Percentiles rank a stretch among this genome's conserved stretches.
Conservation (phyloP, 2,888 invertebrate species). For the Sepiola atlantica region DNA sequence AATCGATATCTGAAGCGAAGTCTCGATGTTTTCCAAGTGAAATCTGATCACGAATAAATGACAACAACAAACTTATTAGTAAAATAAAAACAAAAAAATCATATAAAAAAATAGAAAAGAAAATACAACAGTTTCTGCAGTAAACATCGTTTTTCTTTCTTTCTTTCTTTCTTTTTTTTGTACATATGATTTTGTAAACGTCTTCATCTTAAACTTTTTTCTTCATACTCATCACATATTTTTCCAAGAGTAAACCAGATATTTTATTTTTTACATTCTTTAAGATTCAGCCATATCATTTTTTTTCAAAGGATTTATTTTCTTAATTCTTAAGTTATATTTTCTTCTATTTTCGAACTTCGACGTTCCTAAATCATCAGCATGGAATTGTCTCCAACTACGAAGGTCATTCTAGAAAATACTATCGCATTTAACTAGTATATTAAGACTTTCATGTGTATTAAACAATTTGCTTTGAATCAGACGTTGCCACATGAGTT, state of each 20-base stretch:
- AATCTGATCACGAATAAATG: not conserved
- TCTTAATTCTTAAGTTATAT: too few relatives aligned
- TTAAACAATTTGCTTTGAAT: too few relatives aligned
- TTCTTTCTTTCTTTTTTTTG: not conserved
- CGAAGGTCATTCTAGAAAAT: not conserved
- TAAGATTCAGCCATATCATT: not conserved
- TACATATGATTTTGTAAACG: not conserved
- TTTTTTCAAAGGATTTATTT: not conserved
- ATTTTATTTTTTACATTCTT: not conserved
- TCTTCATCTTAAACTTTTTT: not conserved
- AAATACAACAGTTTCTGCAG: not conserved
- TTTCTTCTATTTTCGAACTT: not conserved
- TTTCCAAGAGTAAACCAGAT: not conserved
- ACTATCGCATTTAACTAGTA: not conserved
- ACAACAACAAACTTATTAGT: not conserved
- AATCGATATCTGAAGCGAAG: not conserved
- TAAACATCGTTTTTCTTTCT: not conserved
- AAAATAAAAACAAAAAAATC: not conserved
- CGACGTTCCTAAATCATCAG: not conserved
- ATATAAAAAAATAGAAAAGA: not conserved
- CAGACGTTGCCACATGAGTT: too few relatives aligned
- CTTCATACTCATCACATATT: not conserved
- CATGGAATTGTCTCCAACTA: not conserved
- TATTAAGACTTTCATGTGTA: too few relatives aligned
- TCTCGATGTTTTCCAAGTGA: slow-evolving; percentile 42